Evolutionary conservation across 2,797 vertebrate species (phyloP), one percentile per base, ranked within the genome.

Genomic region (Sphenopsis melanotis): DNA sequence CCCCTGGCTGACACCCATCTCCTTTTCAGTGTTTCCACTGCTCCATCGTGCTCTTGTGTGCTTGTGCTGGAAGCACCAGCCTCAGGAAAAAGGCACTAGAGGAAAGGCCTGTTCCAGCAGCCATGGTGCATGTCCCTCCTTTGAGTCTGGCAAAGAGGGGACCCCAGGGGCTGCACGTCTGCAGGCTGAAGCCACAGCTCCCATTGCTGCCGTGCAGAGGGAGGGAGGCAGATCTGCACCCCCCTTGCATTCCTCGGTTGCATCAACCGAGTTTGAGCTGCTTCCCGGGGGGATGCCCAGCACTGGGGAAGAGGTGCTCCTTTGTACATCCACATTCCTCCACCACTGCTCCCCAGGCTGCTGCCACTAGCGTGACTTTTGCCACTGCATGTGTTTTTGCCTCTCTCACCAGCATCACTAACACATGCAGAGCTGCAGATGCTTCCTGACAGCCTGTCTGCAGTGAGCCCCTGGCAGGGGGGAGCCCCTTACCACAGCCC

Each of bases 31-130:
- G 36, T 11, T 71, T 36, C 15, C 0, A 0, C 42, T 65, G 41
- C 39, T 52, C 37, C 32, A 12, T 49, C 1, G 0, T 15, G 47
- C 20, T 41, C 36, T 24, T 4, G 2, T 11, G 20, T 16, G 42
- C 57, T 75, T 3, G 2, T 53, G 30, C 60, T 44, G 30, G 69
- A 83, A 80, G 41, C 0, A 0, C 17, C 0, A 2, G 30, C 64
- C 46, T 56, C 0, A 0, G 34, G 23, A 44, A 83, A 37, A 88
- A 30, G 23, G 41, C 41, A 27, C 19, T 30, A 7, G 55, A 80
- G 44, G 52, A 12, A 56, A 61, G 52, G 36, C 37, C 47, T 22
- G 37, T 30, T 61, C 17, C 1, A 2, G 37, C 57, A 78, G 61
- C 60, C 10, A 0, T 3, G 22, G 36, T 16, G n/a, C 14, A 1